Evolutionary conservation across 2,113 vertebrate genomes (phyloP).

Genomic region (Suncus etruscus): DNA sequence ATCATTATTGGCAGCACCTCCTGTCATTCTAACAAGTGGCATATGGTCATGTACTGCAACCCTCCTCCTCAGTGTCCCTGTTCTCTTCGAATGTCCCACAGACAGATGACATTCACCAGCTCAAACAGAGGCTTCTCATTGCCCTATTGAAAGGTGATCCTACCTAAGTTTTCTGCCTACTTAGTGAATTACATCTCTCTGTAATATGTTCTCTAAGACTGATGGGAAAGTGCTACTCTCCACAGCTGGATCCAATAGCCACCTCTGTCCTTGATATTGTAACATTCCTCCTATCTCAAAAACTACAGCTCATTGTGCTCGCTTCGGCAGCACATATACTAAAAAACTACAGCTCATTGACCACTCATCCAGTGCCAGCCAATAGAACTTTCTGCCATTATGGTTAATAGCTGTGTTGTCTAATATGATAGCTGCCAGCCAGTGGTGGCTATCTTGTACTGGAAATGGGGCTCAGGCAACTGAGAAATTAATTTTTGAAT

Average conservation of each 20-base stretch:
- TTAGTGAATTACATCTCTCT: background rate
- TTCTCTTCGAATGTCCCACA: background rate
- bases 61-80: background rate
- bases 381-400: background rate
- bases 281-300: background rate
- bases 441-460: background rate
- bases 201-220: background rate
- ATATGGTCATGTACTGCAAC: background rate
- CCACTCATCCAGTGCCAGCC: background rate
- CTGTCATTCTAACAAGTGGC: slow-evolving; percentile 11
- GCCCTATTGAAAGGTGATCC: background rate
- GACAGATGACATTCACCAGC: background rate
- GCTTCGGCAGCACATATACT: too few relatives aligned
- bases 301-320: background rate
- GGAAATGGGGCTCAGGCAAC: background rate
- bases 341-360: background rate
- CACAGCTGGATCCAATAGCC: background rate
- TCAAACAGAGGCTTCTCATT: background rate
- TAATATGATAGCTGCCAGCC: background rate
- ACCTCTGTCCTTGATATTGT: background rate
- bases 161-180: background rate
- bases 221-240: too few relatives aligned
- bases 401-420: background rate
- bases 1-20: background rate
- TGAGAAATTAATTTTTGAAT: background rate